phyloP scores from a whole-genome alignment of 2,888 invertebrate genomes.

The Polylopha cassiicola region DNA sequence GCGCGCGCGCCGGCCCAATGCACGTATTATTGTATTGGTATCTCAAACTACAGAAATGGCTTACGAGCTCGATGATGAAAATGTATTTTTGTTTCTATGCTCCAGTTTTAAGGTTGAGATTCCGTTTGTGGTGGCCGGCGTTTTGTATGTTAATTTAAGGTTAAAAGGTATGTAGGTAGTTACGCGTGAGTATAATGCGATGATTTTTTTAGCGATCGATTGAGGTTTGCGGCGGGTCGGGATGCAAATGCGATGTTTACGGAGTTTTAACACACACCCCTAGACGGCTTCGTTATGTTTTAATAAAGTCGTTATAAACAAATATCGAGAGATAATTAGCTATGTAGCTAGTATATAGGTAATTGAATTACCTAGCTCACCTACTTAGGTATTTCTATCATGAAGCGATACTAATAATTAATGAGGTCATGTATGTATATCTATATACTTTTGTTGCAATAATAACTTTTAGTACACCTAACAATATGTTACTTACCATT shows the following conservation, averaged over 20 bases:
- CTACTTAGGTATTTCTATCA: no score
- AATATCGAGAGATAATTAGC: slow-evolving; percentile 25
- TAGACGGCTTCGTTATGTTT: slow-evolving; percentile 46
- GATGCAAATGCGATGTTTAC: slow-evolving; percentile 72
- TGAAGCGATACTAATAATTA: no score
- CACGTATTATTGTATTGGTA: slow-evolving; percentile 75
- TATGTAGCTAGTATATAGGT: slow-evolving; percentile 17
- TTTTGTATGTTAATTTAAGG: slow-evolving; percentile 27
- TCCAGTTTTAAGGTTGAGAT: slow-evolving; percentile 33
- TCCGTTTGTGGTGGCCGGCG: slow-evolving; percentile 24
- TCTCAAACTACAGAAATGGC: slow-evolving; percentile 52
- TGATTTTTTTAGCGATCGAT: slow-evolving; percentile 74
- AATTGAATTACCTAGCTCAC: no score
- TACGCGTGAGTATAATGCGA: slow-evolving; percentile 65
- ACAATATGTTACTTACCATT: no score
- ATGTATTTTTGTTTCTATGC: slow-evolving; percentile 31
- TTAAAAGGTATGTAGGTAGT: slow-evolving; percentile 55
- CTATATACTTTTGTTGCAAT: no score
- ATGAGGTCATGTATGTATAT: no score
- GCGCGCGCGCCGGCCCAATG: slow-evolving; percentile 77
- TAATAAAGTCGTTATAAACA: slow-evolving; percentile 50
- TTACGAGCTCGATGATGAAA: slow-evolving; percentile 38
- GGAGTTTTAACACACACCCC: slow-evolving; percentile 65
- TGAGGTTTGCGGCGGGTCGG: slow-evolving; percentile 68
- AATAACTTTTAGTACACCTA: no score